phyloP scores from a whole-genome alignment of 2,797 vertebrate species.

The Tiaroga cobitis region DNA sequence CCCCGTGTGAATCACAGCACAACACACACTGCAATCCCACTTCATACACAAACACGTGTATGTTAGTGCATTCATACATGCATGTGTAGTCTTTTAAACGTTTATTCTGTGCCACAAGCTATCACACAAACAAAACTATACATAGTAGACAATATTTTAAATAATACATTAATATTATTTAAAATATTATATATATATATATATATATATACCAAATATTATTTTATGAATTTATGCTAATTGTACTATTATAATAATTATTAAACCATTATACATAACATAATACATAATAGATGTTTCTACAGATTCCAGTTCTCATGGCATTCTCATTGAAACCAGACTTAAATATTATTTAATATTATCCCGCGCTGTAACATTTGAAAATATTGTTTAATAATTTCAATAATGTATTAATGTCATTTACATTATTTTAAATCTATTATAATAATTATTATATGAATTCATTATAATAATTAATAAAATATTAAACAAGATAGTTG shows the following conservation, averaged over 20 bases:
- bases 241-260: neutral
- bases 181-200: neutral
- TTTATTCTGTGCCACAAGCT: neutral
- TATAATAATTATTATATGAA: neutral
- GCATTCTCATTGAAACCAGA: neutral
- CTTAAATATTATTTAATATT: neutral
- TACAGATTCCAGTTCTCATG: neutral
- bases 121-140: neutral
- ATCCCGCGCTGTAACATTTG: too few relatives aligned
- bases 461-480: neutral
- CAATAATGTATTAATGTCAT: neutral
- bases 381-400: neutral
- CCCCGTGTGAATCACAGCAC: constrained; percentile 54
- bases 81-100: neutral
- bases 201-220: neutral
- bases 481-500: neutral
- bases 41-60: constrained; percentile 31
- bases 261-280: neutral
- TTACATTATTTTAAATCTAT: neutral
- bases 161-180: neutral
- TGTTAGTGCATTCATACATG: neutral
- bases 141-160: neutral
- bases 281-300: neutral
- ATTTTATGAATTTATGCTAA: neutral
- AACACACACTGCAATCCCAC: constrained; percentile 41